phyloP scores from a whole-genome alignment of 1,140 invertebrate species.

The Achatina immaculata region DNA sequence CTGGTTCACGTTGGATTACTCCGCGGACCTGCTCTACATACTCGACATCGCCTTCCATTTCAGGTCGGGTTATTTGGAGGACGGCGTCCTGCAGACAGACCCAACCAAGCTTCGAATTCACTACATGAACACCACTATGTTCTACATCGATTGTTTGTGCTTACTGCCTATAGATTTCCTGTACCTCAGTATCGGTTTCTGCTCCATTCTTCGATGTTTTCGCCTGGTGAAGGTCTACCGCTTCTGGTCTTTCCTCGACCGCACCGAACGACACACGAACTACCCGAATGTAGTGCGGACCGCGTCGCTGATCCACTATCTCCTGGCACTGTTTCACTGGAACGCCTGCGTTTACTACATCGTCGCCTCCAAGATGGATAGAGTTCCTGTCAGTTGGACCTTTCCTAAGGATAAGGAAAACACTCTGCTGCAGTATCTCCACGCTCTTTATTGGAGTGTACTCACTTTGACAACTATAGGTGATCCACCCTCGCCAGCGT shows the following conservation, averaged over 20 bases:
- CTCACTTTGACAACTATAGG: slow-evolving; percentile 92
- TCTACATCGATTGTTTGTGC: slow-evolving; percentile 99
- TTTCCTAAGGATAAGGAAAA: slow-evolving; percentile 58
- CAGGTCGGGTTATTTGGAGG: slow-evolving; percentile 87
- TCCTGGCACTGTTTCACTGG: slow-evolving; percentile 99
- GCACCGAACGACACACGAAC: slow-evolving; percentile 97
- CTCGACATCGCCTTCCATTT: slow-evolving; percentile 97
- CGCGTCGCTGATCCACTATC: slow-evolving; percentile 91
- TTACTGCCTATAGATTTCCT: slow-evolving; percentile 97
- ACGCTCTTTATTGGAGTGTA: slow-evolving; percentile 98
- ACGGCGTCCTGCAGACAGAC: slow-evolving; percentile 91
- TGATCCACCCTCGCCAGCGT: slow-evolving; percentile 78
- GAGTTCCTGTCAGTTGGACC: slow-evolving; percentile 44
- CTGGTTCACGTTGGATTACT: slow-evolving; percentile 97
- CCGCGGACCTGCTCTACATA: slow-evolving; percentile 95
- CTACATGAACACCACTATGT: slow-evolving; percentile 98
- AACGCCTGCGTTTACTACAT: slow-evolving; percentile 96
- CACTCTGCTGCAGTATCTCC: slow-evolving; percentile 81
- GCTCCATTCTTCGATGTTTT: slow-evolving; percentile 95
- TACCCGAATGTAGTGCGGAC: slow-evolving; percentile 97
- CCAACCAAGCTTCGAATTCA: slow-evolving; percentile 91
- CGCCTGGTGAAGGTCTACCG: slow-evolving; percentile 97
- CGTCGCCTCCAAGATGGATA: slow-evolving; percentile 48
- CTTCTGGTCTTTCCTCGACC: slow-evolving; percentile 98
- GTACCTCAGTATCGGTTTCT: slow-evolving; percentile 97